A percentile compares a stretch with the other conserved stretches of the same genome.
phyloP scores from a whole-genome alignment of 2,888 invertebrate species.

The Eristalinus aeneus region DNA sequence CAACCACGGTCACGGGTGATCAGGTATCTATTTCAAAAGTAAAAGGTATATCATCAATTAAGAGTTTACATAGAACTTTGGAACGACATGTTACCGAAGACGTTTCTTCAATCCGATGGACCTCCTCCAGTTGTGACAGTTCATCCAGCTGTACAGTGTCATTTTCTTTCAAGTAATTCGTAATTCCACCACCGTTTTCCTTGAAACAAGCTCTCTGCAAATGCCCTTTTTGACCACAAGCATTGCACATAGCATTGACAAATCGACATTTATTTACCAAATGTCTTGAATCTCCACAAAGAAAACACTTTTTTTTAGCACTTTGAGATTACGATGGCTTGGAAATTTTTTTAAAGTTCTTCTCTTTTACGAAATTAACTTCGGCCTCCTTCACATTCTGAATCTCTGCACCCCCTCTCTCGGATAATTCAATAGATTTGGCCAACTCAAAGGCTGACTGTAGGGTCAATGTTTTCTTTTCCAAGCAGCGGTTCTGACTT shows the following conservation, averaged over 20 bases:
- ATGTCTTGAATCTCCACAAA: not conserved
- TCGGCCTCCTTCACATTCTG: too few relatives aligned
- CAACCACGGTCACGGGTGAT: slow-evolving; percentile 19
- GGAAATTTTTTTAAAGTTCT: too few relatives aligned
- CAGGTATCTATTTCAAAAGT: slow-evolving; percentile 16
- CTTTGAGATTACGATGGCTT: too few relatives aligned
- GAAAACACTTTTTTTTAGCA: not conserved
- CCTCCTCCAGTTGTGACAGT: slow-evolving; percentile 26
- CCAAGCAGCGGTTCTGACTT: too few relatives aligned
- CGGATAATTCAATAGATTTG: not conserved
- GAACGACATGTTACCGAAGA: slow-evolving; percentile 10
- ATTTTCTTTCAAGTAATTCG: slow-evolving; percentile 8
- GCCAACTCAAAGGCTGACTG: not conserved
- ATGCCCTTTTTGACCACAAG: slow-evolving; percentile 13
- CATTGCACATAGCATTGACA: slow-evolving; percentile 1
- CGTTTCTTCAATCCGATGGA: not conserved
- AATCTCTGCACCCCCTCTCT: too few relatives aligned
- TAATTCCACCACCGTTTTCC: not conserved
- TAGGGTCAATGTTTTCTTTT: not conserved
- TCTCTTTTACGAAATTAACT: too few relatives aligned
- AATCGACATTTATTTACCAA: slow-evolving; percentile 4
- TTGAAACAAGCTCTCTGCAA: slow-evolving; percentile 19
- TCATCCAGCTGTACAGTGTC: not conserved
- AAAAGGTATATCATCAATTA: not conserved
- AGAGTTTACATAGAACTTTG: slow-evolving; percentile 14